These are phyloP conservation scores for Caenorhabditis remanei DNA, from an alignment of 1,140 invertebrate species.

Conservation along the genomic window DNA sequence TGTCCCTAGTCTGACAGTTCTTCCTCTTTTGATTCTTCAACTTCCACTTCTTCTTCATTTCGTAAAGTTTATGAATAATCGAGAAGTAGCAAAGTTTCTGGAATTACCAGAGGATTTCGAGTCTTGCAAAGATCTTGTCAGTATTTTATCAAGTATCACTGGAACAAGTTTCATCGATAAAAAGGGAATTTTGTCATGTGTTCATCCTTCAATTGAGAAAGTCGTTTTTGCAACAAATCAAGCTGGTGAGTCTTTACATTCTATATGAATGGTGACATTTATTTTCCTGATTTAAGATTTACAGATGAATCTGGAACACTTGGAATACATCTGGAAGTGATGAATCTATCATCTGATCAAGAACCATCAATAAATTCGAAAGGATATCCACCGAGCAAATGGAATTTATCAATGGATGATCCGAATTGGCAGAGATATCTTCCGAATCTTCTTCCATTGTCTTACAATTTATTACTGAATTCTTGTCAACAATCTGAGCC, in stretches of 20 bases:
- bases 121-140: conserved; percentile 46
- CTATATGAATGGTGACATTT: neutral
- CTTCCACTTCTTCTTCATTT: conserved; percentile 40
- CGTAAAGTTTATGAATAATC: conserved; percentile 53
- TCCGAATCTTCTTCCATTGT: conserved; percentile 54
- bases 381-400: neutral
- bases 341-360: conserved; percentile 36
- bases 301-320: conserved; percentile 16
- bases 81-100: conserved; percentile 9
- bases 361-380: neutral
- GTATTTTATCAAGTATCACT: conserved; percentile 45
- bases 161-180: conserved; percentile 56
- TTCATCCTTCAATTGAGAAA: conserved; percentile 56
- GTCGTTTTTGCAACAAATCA: conserved; percentile 36
- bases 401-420: conserved; percentile 58
- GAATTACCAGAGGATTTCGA: conserved; percentile 22
- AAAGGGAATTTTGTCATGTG: conserved; percentile 54
- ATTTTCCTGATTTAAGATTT: neutral
- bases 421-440: conserved; percentile 55
- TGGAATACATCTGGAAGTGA: conserved; percentile 35
- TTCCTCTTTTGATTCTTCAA: conserved; percentile 48
- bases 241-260: neutral
- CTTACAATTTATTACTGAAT: conserved; percentile 50
- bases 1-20: conserved; percentile 44
- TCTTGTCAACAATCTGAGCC: conserved; percentile 46